A percentile compares a stretch with the other conserved stretches of the same genome.
Evolutionary conservation across 1,140 invertebrate species (phyloP).

Genomic region (Panagrolaimus sp.): DNA sequence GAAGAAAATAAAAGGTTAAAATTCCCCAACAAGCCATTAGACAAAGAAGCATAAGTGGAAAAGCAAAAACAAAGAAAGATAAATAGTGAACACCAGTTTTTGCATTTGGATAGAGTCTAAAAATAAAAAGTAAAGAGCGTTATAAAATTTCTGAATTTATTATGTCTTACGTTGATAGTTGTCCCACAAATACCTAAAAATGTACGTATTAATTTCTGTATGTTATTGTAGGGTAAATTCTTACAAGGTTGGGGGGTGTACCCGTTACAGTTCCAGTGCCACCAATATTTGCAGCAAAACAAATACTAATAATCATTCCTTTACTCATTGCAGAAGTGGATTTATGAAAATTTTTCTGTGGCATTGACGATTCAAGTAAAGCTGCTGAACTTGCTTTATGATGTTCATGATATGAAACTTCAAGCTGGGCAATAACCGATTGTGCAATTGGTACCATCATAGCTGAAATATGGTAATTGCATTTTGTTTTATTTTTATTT

Average conservation of each 20-base stretch:
- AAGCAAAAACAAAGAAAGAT: slow-evolving; percentile 69
- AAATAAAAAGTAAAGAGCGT: too few species aligned
- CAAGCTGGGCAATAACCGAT: slow-evolving; percentile 40
- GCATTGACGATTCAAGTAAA: slow-evolving; percentile 6
- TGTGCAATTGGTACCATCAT: slow-evolving; percentile 38
- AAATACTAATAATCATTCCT: slow-evolving; percentile 67
- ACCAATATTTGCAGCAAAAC: slow-evolving; percentile 74
- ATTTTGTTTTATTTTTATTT: slow-evolving; percentile 1
- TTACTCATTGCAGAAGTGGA: slow-evolving; percentile 21
- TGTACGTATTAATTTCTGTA: too few species aligned
- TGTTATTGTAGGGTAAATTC: too few species aligned
- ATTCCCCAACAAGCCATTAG: slow-evolving; percentile 67
- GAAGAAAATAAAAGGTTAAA: slow-evolving; percentile 50
- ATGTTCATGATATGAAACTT: slow-evolving; percentile 19
- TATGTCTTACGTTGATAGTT: slow-evolving; percentile 26
- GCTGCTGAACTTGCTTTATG: slow-evolving; percentile 8
- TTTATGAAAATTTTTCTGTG: slow-evolving; percentile 12
- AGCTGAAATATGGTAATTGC: slow-evolving; percentile 10
- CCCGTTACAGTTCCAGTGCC: slow-evolving; percentile 79
- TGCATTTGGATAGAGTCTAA: slow-evolving; percentile 35
- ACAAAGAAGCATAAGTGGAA: slow-evolving; percentile 71
- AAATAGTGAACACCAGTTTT: slow-evolving; percentile 66
- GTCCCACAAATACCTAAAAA: slow-evolving; percentile 66
- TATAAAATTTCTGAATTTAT: too few species aligned
- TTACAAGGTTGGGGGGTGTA: too few species aligned